These are phyloP conservation scores for Papilio glaucus DNA, from an alignment of 1,140 invertebrate species.

Conservation along the genomic window DNA sequence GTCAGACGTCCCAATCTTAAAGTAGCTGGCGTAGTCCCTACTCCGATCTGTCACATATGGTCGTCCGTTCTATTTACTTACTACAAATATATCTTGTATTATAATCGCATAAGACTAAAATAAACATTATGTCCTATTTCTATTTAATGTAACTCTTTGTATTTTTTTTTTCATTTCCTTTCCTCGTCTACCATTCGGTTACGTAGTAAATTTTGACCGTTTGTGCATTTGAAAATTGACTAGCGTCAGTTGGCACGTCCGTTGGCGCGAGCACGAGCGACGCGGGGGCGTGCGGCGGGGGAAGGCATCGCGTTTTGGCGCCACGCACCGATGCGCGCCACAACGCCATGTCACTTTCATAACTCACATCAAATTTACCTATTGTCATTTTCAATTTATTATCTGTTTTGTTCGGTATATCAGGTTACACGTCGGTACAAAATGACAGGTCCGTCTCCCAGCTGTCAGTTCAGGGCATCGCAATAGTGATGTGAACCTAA, in stretches of 20 bases:
- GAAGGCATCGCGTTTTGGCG: not conserved
- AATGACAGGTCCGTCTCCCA: too few species aligned
- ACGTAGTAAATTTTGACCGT: not conserved
- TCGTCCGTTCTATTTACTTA: too few species aligned
- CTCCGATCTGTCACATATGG: too few species aligned
- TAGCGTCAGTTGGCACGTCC: constrained; percentile 9
- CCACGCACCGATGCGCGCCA: constrained; percentile 10
- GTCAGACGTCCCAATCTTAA: too few species aligned
- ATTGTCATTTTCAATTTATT: constrained; percentile 5
- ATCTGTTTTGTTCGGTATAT: constrained; percentile 1
- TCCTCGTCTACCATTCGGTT: constrained; percentile 1
- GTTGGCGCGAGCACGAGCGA: not conserved
- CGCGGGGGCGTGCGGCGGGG: not conserved
- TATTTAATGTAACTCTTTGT: too few species aligned
- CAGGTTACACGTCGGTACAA: not conserved
- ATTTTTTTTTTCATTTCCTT: too few species aligned
- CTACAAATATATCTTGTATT: too few species aligned
- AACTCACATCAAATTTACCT: not conserved
- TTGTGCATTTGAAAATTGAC: not conserved
- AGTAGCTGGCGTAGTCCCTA: too few species aligned
- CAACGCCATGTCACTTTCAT: constrained; percentile 16
- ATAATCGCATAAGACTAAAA: too few species aligned
- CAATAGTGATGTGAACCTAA: too few species aligned
- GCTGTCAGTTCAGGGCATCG: too few species aligned
- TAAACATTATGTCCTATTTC: too few species aligned